Evolutionary conservation across 37 sponge, comb jelly and placozoan species (phyloP), one percentile per base, ranked within the genome.

Genomic region (Theonella swinhoei): DNA sequence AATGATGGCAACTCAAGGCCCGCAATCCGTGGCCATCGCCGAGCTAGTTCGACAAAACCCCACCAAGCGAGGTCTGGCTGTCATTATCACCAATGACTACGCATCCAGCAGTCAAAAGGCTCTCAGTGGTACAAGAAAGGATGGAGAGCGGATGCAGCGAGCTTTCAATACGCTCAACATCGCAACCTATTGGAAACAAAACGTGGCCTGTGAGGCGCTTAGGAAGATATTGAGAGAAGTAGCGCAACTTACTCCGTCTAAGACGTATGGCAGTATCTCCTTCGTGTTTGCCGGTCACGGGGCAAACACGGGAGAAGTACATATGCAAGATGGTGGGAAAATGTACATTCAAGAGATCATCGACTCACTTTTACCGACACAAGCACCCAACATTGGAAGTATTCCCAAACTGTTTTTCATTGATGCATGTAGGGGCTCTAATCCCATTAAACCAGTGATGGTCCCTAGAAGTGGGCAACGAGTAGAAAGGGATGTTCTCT

Each of bases 271-370:
- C n/a, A 62, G 77, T 24, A 74, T 80, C 23, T 39, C 70, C 20
- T 68, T 87, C 30, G 80, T 87, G 4, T 87, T 80, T 43, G 43
- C 80, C 36, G 87, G 87, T 1, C 87, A 87, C 42, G 87, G 87
- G 0, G 40, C 11, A 0, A 38, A 74, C 17, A 75, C 62, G 33
- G 62, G 14, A 38, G 20, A 59, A 5, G 29, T 80, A 8, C 60
- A 23, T 60, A 47, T 76, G 59, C 78, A 84, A 42, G 60, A 87
- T 35, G 81, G 69, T n/a, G 39, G 14, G 34, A 66, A 47, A 3
- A 37, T 87, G 8, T 22, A 20, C 68, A 35, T 87, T 11, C 59
- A 76, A 0, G 40, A 38, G 2, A 74, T 88, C 23, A 42, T 83
- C 64, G 34, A 77, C 1, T 31, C 72, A n/a, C 59, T 83, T 37